Conservation (phyloP, 2,797 vertebrate genomes). For the Pipistrellus kuhlii region DNA sequence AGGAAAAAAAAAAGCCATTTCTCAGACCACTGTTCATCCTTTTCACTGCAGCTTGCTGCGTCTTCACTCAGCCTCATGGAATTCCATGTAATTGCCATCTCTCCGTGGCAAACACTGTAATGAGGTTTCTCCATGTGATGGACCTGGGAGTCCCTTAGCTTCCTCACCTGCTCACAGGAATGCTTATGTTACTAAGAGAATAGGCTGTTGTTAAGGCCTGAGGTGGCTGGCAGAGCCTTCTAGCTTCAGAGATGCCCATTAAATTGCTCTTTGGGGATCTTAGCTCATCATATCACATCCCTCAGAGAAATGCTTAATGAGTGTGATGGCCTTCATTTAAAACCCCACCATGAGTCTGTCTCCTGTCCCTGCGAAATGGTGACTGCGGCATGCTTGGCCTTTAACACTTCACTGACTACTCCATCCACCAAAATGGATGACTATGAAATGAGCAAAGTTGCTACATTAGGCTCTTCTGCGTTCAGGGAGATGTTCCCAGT, state of each 20-base stretch:
- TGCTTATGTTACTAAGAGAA: not conserved
- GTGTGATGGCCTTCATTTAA: conserved; percentile 62
- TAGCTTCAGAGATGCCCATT: conserved; percentile 74
- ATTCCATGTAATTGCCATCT: not conserved
- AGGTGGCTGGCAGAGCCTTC: conserved; percentile 72
- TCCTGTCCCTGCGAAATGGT: not conserved
- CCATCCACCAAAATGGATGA: conserved; percentile 2
- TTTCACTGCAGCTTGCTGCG: not conserved
- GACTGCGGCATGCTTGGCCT: conserved; percentile 23
- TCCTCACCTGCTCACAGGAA: conserved; percentile 29
- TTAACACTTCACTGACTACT: not conserved
- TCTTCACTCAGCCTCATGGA: not conserved
- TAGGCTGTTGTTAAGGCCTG: conserved; percentile 56
- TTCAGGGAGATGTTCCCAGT: not conserved
- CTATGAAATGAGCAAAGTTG: conserved; percentile 9
- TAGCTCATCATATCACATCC: conserved; percentile 71
- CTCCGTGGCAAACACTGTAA: not conserved
- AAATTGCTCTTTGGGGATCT: conserved; percentile 79
- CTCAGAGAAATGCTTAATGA: conserved; percentile 38
- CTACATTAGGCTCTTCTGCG: not conserved
- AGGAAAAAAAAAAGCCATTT: not conserved
- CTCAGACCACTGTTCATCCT: not conserved
- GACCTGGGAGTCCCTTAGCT: not conserved
- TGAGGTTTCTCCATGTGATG: not conserved
- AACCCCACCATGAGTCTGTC: not conserved